Evolutionary conservation across 2,113 vertebrate genomes (phyloP), one percentile per base, ranked within the genome.

Genomic region (Pachypanchax playfairii): DNA sequence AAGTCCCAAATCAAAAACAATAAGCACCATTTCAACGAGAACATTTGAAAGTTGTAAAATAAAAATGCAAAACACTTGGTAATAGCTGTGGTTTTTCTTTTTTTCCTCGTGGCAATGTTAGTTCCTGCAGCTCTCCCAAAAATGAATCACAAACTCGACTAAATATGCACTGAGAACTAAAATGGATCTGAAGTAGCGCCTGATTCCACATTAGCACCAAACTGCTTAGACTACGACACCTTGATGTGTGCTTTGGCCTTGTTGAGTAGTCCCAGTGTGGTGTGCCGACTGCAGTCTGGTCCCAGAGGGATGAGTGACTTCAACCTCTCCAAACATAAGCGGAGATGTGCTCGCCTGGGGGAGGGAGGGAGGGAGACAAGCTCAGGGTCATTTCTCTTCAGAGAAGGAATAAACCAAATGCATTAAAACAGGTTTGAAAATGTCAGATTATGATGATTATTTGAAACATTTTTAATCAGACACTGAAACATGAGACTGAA

Each of bases 241-340:
- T 98, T 98, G 89, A 98, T 98, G 80, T 97, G 96, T 90, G 91
- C 89, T 95, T 96, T 96, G 94, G 96, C 96, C 93, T 98, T 98
- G 90, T 97, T 97, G 71, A 98, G 96, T 83, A 98, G 93, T 88
- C 96, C 96, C 81, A 98, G 95, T 14, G 96, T 98, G 17, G 96
- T 98, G 82, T 98, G 96, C 82, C 96, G 91, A 90, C 92, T 94
- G 87, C 94, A 95, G 80, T 97, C 96, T 84, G 95, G 92, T 89
- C 94, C 96, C 82, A 98, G 92, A 1, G 96, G 96, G 83, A 98
- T 97, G 87, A 98, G 93, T 77, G 94, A 93, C 93, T 98, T 98
- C 71, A 98, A 94, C 68, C 94, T 93, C 76, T 98, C 96, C 89
- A 98, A 91, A 92, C 96, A 98, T 72, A 96, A 91, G 80, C 96